Evolutionary conservation across 2,797 vertebrate species (phyloP), one percentile per base, ranked within the genome.

Genomic region (Protonibea diacanthus): DNA sequence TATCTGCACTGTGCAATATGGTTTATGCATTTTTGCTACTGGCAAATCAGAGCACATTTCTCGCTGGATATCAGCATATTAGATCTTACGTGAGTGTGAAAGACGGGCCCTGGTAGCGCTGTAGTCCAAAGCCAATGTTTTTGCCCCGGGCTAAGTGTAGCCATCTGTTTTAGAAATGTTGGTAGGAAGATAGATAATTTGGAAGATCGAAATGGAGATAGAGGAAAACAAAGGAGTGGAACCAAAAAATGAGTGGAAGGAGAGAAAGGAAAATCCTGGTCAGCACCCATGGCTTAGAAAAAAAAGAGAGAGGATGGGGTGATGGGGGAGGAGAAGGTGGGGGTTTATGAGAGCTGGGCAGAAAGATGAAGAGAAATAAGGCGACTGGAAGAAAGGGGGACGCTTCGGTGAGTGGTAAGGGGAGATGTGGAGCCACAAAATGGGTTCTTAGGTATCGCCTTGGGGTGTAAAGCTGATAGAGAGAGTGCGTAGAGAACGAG

Each of bases 141-240:
- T 88, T 84, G 93, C 93, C 88, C 73, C 29, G 25, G 92, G 93
- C 91, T 86, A 81, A 85, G 61, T 93, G 92, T 92, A 92, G 88
- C 93, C 93, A 94, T 94, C 93, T 94, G 93, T 92, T 94, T 93
- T 88, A 69, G 86, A 84, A 90, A 90, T 92, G 92, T 90, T 91
- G 82, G 84, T 82, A 38, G 82, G 82, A 88, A 85, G 87, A 91
- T 72, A 91, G 90, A 93, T 92, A 90, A 86, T 91, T 91, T 68
- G 29, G 76, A 82, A 92, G 90, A 92, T 92, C 40, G 74, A 90
- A 87, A 91, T 84, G 82, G 75, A 91, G 89, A 93, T 90, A 88
- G 79, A 72, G 62, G 56, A 71, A 63, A 69, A 74, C 47, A 66
- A 74, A 80, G 49, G 51, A 71, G 40, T 69, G 52, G 38, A 70